Conservation (phyloP, 2,888 invertebrate genomes). For the Myopa testacea region DNA sequence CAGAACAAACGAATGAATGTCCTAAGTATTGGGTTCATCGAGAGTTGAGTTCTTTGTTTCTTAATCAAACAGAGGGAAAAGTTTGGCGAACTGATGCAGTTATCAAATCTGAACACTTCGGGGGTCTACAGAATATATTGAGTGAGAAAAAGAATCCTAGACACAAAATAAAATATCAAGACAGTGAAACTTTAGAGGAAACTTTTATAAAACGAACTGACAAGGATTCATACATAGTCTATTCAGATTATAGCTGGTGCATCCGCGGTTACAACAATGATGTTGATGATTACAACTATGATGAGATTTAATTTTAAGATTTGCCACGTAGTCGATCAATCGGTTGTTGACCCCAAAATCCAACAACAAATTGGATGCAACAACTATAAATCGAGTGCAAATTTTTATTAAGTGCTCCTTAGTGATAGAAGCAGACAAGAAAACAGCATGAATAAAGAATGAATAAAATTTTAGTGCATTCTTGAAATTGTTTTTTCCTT, state of each 20-base stretch:
- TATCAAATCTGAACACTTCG: too few relatives aligned
- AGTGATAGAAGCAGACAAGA: constrained; percentile 9
- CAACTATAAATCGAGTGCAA: too few relatives aligned
- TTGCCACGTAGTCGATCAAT: constrained; percentile 3
- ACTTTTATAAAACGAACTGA: neutral
- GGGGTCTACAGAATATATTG: too few relatives aligned
- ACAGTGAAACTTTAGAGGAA: too few relatives aligned
- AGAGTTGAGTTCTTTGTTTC: too few relatives aligned
- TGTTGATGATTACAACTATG: neutral
- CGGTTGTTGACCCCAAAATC: neutral
- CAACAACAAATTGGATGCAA: constrained; percentile 27
- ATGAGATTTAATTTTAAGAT: neutral
- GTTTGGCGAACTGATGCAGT: too few relatives aligned
- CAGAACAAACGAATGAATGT: too few relatives aligned
- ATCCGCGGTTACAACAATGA: neutral
- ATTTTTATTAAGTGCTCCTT: neutral
- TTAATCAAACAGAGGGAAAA: too few relatives aligned
- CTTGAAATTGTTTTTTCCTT: neutral
- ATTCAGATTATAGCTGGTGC: neutral
- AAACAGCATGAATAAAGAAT: neutral
- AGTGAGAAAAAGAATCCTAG: too few relatives aligned
- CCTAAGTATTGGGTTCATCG: too few relatives aligned
- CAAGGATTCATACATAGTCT: neutral
- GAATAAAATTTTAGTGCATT: neutral
- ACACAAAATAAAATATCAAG: too few relatives aligned